A percentile compares a stretch with the other conserved stretches of the same genome.
These are phyloP conservation scores for Drepana arcuata DNA, from an alignment of 1,140 invertebrate species.

Conservation along the genomic window DNA sequence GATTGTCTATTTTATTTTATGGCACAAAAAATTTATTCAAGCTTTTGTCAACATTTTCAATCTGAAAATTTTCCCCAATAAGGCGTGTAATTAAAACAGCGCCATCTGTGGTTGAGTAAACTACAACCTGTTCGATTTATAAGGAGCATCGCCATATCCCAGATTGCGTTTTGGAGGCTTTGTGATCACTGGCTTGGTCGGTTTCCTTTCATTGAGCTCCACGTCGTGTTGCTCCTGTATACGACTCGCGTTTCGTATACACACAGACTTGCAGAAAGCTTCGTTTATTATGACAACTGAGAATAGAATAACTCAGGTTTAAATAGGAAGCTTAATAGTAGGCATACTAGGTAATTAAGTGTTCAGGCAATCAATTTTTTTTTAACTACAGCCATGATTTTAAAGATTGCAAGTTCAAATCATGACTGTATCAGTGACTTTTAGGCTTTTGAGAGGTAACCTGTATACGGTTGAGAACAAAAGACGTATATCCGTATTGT, in stretches of 20 bases:
- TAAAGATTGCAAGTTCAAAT: too few species aligned
- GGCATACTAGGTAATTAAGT: too few species aligned
- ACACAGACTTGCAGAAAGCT: conserved; percentile 39
- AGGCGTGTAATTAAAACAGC: conserved; percentile 3
- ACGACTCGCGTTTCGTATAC: conserved; percentile 31
- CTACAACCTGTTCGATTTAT: background rate
- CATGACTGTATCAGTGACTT: too few species aligned
- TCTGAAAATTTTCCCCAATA: too few species aligned
- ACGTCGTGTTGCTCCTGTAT: conserved; percentile 22
- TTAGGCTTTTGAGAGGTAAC: too few species aligned
- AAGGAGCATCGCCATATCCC: conserved; percentile 7
- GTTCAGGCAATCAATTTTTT: too few species aligned
- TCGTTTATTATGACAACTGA: conserved; percentile 49
- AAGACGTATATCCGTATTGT: too few species aligned
- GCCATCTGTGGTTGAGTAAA: conserved; percentile 9
- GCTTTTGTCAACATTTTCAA: too few species aligned
- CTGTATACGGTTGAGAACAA: too few species aligned
- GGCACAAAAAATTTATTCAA: too few species aligned
- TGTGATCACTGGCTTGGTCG: conserved; percentile 6
- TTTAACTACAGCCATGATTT: too few species aligned
- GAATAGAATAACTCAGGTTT: conserved; percentile 8
- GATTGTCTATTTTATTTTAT: background rate
- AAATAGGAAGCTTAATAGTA: too few species aligned
- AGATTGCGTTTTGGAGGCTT: conserved; percentile 5
- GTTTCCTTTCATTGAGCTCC: conserved; percentile 38